phyloP scores from a whole-genome alignment of 2,888 invertebrate genomes.

The Lamellibrachia satsuma region DNA sequence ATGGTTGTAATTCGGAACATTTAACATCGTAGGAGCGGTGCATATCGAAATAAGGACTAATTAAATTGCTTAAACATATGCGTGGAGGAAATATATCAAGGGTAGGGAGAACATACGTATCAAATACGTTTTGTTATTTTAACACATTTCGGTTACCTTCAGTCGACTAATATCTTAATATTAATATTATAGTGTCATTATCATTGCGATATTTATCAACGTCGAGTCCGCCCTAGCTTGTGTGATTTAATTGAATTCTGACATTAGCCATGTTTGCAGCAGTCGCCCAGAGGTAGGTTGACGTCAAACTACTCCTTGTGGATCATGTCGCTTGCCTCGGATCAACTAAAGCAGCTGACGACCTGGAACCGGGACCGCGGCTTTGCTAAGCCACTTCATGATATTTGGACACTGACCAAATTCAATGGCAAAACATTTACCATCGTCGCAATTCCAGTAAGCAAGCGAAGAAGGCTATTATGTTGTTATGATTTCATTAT shows the following conservation, averaged over 20 bases:
- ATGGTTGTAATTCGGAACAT: no score
- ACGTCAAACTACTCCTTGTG: neutral
- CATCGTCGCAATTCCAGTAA: neutral
- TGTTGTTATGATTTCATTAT: neutral
- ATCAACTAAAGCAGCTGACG: neutral
- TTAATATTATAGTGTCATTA: neutral
- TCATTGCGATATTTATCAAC: neutral
- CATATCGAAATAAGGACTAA: no score
- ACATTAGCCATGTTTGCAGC: neutral
- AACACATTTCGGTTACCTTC: no score
- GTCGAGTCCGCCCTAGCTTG: neutral
- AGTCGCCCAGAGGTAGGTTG: neutral
- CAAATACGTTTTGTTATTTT: no score
- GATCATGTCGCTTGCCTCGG: neutral
- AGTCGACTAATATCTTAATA: no score
- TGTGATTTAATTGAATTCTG: neutral
- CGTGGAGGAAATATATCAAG: no score
- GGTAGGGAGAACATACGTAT: no score
- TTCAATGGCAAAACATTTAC: neutral
- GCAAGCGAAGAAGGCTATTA: neutral
- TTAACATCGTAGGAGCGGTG: no score
- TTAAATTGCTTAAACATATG: no score
- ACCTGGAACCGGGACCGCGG: neutral
- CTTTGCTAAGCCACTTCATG: neutral
- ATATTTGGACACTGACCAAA: neutral